Percentiles rank a stretch among this genome's conserved stretches.
Conservation (phyloP, 2,113 vertebrate genomes). For the Mus musculus region DNA sequence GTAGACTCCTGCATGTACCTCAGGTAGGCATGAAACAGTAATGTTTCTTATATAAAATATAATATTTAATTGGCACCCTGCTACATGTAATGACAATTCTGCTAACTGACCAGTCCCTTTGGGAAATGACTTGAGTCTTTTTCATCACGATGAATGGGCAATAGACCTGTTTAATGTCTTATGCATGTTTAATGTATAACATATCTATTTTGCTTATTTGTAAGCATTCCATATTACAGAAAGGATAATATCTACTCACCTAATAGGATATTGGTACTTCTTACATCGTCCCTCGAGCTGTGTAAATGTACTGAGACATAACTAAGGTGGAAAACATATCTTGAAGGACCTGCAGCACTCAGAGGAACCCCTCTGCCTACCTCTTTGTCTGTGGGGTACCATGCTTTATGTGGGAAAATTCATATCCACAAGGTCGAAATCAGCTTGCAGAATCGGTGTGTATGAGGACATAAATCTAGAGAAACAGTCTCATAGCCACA, state of each 20-base stretch:
- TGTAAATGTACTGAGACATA: neutral
- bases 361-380: neutral
- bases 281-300: neutral
- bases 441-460: neutral
- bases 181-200: neutral
- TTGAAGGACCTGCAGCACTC: neutral
- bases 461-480: neutral
- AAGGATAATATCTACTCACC: neutral
- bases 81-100: neutral
- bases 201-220: neutral
- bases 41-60: neutral
- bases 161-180: neutral
- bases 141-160: neutral
- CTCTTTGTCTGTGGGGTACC: accelerated
- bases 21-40: neutral
- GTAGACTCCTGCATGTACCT: neutral
- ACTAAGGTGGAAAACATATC: neutral
- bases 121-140: neutral
- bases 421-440: neutral
- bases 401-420: too few relatives aligned
- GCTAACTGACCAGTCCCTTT: neutral
- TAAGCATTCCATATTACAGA: neutral
- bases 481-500: neutral
- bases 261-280: neutral
- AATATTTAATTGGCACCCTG: neutral